Percentiles rank a stretch among this genome's conserved stretches.
These are phyloP conservation scores for Girardinichthys multiradiatus DNA, from an alignment of 2,113 vertebrate genomes.

Conservation along the genomic window DNA sequence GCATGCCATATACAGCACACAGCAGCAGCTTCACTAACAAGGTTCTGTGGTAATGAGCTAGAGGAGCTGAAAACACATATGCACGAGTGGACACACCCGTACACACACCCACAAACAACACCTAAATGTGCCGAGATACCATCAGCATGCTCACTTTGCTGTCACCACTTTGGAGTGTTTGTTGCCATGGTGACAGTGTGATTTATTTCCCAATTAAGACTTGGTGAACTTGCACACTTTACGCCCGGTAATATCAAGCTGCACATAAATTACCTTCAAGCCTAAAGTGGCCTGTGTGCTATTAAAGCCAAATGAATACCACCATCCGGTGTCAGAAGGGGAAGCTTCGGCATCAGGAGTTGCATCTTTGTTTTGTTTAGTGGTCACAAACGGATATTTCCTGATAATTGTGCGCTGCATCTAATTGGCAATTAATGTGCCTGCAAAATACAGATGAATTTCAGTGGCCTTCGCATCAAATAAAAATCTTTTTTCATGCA, in stretches of 20 bases:
- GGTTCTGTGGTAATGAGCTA: constrained; percentile 59
- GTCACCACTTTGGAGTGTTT: constrained; percentile 50
- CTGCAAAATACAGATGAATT: constrained; percentile 49
- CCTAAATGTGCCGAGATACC: constrained; percentile 21
- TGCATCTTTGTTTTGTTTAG: constrained; percentile 28
- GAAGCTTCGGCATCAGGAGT: constrained; percentile 32
- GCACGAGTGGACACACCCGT: constrained; percentile 35
- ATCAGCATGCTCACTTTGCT: constrained; percentile 48
- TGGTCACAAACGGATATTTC: constrained; percentile 40
- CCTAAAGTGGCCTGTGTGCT: constrained; percentile 34
- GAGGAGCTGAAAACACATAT: constrained; percentile 44
- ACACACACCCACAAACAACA: constrained; percentile 18
- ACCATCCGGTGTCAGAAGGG: constrained; percentile 11
- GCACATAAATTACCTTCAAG: constrained; percentile 66
- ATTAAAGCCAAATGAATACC: constrained; percentile 45
- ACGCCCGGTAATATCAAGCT: constrained; percentile 48
- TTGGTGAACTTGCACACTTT: constrained; percentile 58
- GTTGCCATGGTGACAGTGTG: constrained; percentile 63
- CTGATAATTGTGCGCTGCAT: constrained; percentile 36
- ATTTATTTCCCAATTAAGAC: constrained; percentile 76
- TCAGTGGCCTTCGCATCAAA: constrained; percentile 48
- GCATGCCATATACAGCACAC: constrained; percentile 33
- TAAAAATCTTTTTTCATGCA: constrained; percentile 56
- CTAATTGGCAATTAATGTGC: constrained; percentile 64
- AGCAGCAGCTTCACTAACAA: constrained; percentile 52